A percentile compares a stretch with the other conserved stretches of the same genome.
These are phyloP conservation scores for Andrena fulva DNA, from an alignment of 2,888 invertebrate genomes.

Conservation along the genomic window DNA sequence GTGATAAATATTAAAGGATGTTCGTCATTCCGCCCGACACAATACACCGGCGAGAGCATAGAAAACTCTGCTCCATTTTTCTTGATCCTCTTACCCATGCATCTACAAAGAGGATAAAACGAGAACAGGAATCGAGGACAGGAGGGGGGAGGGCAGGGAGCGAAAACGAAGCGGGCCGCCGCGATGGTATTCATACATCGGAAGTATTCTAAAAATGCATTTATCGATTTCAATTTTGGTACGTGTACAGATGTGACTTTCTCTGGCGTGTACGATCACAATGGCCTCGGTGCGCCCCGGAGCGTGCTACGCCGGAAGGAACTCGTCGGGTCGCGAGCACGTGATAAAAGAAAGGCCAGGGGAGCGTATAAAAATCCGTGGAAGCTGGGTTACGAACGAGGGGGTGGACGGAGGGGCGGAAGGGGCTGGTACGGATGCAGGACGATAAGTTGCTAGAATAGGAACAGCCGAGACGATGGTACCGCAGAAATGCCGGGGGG, in stretches of 20 bases:
- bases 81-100: slow-evolving; percentile 11
- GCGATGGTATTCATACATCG: slow-evolving; percentile 5
- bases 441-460: slow-evolving; percentile 47
- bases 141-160: background rate
- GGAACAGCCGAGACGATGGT: slow-evolving; percentile 39
- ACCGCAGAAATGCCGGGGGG: slow-evolving; percentile 40
- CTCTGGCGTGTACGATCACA: slow-evolving; percentile 24
- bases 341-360: slow-evolving; percentile 34
- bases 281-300: background rate
- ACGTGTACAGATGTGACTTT: background rate
- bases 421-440: slow-evolving; percentile 28
- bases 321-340: slow-evolving; percentile 12
- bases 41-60: background rate
- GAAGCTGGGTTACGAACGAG: slow-evolving; percentile 1
- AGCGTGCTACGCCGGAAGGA: slow-evolving; percentile 9
- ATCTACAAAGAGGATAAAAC: slow-evolving; percentile 28
- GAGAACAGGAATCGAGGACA: background rate
- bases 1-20: slow-evolving; percentile 22
- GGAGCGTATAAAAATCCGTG: slow-evolving; percentile 21
- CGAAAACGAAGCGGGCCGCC: background rate
- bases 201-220: slow-evolving; percentile 17
- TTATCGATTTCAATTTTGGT: slow-evolving; percentile 35
- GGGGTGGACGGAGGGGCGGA: slow-evolving; percentile 14
- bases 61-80: slow-evolving; percentile 16
- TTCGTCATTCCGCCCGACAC: slow-evolving; percentile 1